Base-by-base conservation (phyloP, 1,140 invertebrate species). In the Plodia interpunctella region DNA sequence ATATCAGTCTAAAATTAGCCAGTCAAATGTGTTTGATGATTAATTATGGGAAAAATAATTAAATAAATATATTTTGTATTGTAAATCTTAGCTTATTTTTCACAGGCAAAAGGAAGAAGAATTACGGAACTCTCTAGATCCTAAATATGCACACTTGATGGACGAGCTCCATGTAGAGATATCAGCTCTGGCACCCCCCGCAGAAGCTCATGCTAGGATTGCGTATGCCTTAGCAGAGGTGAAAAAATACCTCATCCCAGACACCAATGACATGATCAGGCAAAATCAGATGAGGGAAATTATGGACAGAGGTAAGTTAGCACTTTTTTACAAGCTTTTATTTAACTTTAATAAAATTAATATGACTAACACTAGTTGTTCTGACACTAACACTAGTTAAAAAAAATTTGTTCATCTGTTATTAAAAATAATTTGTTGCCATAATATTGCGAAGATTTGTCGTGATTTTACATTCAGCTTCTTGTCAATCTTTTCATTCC, bases 111-210 rank as follows among this genome's bases (percentile, higher is more conserved):
- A 90, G 38, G 92, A 99, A 87, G 97, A 99, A 76, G 96, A 98
- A 79, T 90, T 97, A 17, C 91, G 97, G 32, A 93, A 93, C 70
- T 95, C 96, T 0, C 90, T 95, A 51, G 97, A 99, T 83, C 96
- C 96, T 0, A 98, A 98, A 82, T 98, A 97, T 82, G 93, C 95
- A 8, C 98, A 99, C 88, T 92, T 99, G 11, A 93, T 94, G 57
- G 97, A 98, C 67, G 97, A 98, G 68, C 91, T 99, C 3, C 98
- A 99, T 81, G 96, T 99, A 0, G 96, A 98, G 84, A 96, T 99
- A 59, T 95, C 95, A 49, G 96, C 97, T 11, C 92, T 96, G 60
- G 97, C 96, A 5, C 94, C 97, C 13, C 96, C 97, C 0, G 94
- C 96, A 0, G 97, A 99, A 82, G 97, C 96, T 0, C 97, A 99